A percentile compares a stretch with the other conserved stretches of the same genome.
Conservation (phyloP, 2,113 vertebrate species). For the Microcebus jonahi region DNA sequence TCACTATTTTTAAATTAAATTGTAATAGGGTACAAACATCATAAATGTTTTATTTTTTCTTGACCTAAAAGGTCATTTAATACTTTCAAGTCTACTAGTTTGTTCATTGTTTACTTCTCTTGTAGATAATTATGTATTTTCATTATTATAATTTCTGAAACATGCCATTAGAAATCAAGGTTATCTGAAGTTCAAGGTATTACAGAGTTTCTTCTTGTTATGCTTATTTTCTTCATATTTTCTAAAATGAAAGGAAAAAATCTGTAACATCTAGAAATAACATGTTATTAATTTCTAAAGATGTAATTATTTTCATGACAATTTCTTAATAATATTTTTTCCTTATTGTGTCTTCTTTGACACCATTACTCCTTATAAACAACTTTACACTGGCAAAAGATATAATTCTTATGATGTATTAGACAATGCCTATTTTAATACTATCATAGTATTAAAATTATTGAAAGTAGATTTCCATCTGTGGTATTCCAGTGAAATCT, state of each 20-base stretch:
- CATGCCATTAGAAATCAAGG: background rate
- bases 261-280: conserved; percentile 6
- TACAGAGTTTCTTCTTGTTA: background rate
- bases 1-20: conserved; percentile 43
- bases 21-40: background rate
- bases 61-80: background rate
- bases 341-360: background rate
- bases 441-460: background rate
- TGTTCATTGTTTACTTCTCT: background rate
- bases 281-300: background rate
- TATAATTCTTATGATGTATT: background rate
- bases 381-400: background rate
- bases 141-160: conserved; percentile 5
- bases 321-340: background rate
- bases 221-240: conserved; percentile 25
- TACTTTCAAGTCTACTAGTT: background rate
- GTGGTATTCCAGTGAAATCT: background rate
- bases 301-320: background rate
- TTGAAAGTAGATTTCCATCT: background rate
- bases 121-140: conserved; percentile 7
- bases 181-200: background rate
- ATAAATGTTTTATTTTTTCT: background rate
- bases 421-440: background rate
- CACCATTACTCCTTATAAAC: background rate
- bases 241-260: conserved; percentile 58